phyloP scores from a whole-genome alignment of 2,113 vertebrate genomes.

The Barbus barbus region DNA sequence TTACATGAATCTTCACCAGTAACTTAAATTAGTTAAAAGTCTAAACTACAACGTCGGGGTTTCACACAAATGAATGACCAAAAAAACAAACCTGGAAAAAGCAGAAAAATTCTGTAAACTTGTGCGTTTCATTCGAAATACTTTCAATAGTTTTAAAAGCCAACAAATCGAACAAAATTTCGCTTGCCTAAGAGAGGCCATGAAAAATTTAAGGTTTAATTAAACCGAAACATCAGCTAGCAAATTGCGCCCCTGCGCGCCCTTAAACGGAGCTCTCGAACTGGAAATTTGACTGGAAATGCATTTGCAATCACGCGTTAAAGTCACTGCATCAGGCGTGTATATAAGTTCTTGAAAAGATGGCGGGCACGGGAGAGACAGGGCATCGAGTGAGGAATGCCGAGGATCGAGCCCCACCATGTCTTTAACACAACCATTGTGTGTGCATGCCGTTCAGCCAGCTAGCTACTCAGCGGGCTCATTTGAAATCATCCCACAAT shows the following conservation, averaged over 20 bases:
- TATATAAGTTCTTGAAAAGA: constrained; percentile 82
- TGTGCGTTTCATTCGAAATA: neutral
- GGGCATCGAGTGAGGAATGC: constrained; percentile 60
- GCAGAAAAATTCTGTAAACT: neutral
- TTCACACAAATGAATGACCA: neutral
- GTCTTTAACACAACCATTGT: constrained; percentile 33
- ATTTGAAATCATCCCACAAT: constrained; percentile 24
- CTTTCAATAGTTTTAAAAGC: neutral
- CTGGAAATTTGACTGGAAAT: neutral
- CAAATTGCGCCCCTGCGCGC: constrained; percentile 8
- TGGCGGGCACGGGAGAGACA: constrained; percentile 84
- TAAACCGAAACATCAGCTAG: constrained; percentile 31
- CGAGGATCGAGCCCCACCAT: constrained; percentile 58
- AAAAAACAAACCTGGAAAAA: neutral
- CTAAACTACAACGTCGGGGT: neutral
- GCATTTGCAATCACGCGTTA: neutral
- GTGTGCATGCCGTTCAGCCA: constrained; percentile 8
- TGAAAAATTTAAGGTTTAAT: neutral
- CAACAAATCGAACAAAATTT: neutral
- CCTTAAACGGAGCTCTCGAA: neutral
- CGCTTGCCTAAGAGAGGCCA: neutral
- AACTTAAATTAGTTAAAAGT: neutral
- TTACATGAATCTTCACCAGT: neutral
- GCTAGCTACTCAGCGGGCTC: constrained; percentile 45
- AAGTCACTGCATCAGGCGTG: neutral